phyloP scores from a whole-genome alignment of 2,113 vertebrate species.

The Rattus norvegicus region DNA sequence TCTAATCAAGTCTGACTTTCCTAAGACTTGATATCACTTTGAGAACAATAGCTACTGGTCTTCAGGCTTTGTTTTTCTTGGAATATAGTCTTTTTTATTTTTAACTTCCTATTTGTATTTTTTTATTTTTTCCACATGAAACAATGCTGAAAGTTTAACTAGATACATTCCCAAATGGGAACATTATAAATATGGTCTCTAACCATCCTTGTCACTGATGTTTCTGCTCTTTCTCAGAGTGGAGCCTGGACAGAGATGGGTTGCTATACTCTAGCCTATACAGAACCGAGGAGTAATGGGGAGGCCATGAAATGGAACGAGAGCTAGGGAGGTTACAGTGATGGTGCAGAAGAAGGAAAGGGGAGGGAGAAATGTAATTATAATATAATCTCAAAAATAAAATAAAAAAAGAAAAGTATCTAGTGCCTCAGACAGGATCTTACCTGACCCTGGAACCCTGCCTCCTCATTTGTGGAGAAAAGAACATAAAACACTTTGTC shows the following conservation, averaged over 20 bases:
- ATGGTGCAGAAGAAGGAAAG: neutral
- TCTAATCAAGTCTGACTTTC: neutral
- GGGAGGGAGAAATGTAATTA: neutral
- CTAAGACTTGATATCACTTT: neutral
- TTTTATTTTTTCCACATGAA: slow-evolving; percentile 33
- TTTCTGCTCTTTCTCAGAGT: neutral
- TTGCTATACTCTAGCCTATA: neutral
- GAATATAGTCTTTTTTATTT: neutral
- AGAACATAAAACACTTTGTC: neutral
- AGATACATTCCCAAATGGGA: neutral
- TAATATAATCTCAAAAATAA: neutral
- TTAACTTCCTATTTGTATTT: neutral
- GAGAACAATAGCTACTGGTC: neutral
- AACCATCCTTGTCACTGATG: neutral
- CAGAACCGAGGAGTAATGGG: neutral
- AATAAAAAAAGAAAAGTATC: neutral
- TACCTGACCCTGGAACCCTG: neutral
- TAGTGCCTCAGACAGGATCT: neutral
- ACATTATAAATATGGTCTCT: neutral
- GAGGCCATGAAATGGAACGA: neutral
- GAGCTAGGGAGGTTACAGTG: neutral
- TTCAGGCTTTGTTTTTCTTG: neutral
- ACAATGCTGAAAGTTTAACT: neutral
- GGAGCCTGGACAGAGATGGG: neutral
- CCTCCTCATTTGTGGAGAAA: neutral